phyloP scores from a whole-genome alignment of 2,888 invertebrate species.

The Crematogaster levior region DNA sequence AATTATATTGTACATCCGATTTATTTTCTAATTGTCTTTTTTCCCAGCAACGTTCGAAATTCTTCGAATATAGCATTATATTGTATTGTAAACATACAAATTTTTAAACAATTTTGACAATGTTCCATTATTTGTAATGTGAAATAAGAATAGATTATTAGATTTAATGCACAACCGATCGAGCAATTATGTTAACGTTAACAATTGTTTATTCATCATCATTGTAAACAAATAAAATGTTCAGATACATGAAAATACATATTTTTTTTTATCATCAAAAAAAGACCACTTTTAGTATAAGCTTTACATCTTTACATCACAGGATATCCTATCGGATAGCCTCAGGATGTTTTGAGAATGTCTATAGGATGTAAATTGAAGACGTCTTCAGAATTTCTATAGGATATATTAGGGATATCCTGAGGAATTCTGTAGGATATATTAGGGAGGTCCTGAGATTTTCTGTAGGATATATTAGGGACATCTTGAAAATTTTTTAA shows the following conservation, averaged over 20 bases:
- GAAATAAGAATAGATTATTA: not conserved
- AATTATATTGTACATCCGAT: slow-evolving; percentile 3
- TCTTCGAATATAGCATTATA: not conserved
- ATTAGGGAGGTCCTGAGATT: too few species aligned
- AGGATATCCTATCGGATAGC: too few species aligned
- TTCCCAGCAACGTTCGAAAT: not conserved
- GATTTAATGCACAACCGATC: not conserved
- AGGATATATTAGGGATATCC: too few species aligned
- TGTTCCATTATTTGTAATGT: slow-evolving; percentile 22
- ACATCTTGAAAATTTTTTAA: too few species aligned
- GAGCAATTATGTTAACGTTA: slow-evolving; percentile 25
- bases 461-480: too few species aligned
- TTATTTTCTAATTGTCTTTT: not conserved
- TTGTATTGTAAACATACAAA: not conserved
- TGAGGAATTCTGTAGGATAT: too few species aligned
- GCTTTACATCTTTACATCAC: too few species aligned
- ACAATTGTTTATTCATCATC: slow-evolving; percentile 13
- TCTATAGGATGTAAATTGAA: too few species aligned
- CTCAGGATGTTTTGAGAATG: too few species aligned
- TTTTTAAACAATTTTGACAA: slow-evolving; percentile 19
- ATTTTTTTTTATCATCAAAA: not conserved
- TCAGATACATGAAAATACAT: slow-evolving; percentile 19
- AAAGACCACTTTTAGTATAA: not conserved
- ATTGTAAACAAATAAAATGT: slow-evolving; percentile 14
- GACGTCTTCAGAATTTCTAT: too few species aligned